Percentiles rank a stretch among this genome's conserved stretches.
phyloP scores from a whole-genome alignment of 2,888 invertebrate genomes.

The Charanyca ferruginea region DNA sequence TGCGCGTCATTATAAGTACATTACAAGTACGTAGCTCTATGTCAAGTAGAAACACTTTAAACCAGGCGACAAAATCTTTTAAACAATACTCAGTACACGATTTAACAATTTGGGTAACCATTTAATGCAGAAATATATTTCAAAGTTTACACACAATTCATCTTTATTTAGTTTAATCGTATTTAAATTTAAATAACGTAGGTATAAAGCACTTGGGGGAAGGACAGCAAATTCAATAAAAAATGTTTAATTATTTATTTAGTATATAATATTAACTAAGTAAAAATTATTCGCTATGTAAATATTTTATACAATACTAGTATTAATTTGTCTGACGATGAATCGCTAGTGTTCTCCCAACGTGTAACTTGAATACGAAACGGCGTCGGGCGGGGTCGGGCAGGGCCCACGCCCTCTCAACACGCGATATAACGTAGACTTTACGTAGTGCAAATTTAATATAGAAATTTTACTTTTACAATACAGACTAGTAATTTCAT shows the following conservation, averaged over 20 bases:
- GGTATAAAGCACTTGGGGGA: slow-evolving; percentile 92
- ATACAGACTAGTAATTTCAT: slow-evolving; percentile 89
- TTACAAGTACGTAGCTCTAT: slow-evolving; percentile 42
- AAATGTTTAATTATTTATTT: slow-evolving; percentile 90
- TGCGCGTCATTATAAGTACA: slow-evolving; percentile 27
- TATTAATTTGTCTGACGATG: slow-evolving; percentile 89
- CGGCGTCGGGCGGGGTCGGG: slow-evolving; percentile 72
- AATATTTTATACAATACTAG: slow-evolving; percentile 91
- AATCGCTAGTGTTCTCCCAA: slow-evolving; percentile 88
- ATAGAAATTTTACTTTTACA: slow-evolving; percentile 89
- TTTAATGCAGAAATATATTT: slow-evolving; percentile 88
- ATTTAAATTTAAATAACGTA: slow-evolving; percentile 91
- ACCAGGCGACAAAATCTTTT: slow-evolving; percentile 86
- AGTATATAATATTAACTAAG: slow-evolving; percentile 90
- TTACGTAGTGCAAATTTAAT: slow-evolving; percentile 89
- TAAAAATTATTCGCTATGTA: slow-evolving; percentile 91
- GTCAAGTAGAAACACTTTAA: slow-evolving; percentile 57
- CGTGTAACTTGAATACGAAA: slow-evolving; percentile 85
- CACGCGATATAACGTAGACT: slow-evolving; percentile 84
- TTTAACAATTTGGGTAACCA: slow-evolving; percentile 88
- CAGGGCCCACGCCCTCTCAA: slow-evolving; percentile 79
- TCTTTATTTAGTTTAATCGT: slow-evolving; percentile 89
- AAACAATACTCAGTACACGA: slow-evolving; percentile 84
- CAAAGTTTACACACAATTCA: slow-evolving; percentile 89
- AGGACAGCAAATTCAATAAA: slow-evolving; percentile 92